These are phyloP conservation scores for Oligia strigilis DNA, from an alignment of 2,888 invertebrate species.

Conservation along the genomic window DNA sequence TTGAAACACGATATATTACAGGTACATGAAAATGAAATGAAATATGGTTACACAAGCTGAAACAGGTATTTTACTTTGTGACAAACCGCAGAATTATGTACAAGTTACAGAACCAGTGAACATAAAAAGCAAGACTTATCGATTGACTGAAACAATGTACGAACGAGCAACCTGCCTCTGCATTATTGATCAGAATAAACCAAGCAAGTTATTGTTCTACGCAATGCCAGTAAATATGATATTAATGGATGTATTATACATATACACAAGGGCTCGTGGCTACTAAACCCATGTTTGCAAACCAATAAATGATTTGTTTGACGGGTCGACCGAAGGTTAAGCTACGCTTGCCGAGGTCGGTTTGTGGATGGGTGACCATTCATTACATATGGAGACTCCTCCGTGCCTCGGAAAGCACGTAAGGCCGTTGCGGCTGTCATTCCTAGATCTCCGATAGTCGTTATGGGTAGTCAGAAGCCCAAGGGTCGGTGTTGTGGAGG, in stretches of 20 bases:
- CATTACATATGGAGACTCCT: too few species aligned
- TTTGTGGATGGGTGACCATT: too few species aligned
- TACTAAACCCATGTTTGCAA: neutral
- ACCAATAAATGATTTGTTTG: too few species aligned
- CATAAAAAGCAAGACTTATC: slow-evolving; percentile 40
- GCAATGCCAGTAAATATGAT: slow-evolving; percentile 6
- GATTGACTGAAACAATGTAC: slow-evolving; percentile 35
- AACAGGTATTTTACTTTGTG: slow-evolving; percentile 19
- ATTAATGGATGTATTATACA: neutral
- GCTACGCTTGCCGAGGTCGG: neutral
- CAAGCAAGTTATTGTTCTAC: slow-evolving; percentile 18
- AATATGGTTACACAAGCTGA: slow-evolving; percentile 10
- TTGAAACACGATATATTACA: neutral
- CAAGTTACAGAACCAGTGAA: slow-evolving; percentile 8
- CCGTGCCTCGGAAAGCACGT: too few species aligned
- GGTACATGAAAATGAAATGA: neutral
- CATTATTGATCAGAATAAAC: slow-evolving; percentile 44
- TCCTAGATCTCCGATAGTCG: neutral
- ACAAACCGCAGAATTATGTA: slow-evolving; percentile 13
- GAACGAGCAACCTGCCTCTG: slow-evolving; percentile 14
- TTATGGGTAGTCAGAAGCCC: too few species aligned
- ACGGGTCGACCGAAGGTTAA: neutral
- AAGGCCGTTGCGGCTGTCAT: neutral
- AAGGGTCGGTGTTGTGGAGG: too few species aligned
- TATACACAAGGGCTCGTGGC: neutral